A percentile compares a stretch with the other conserved stretches of the same genome.
phyloP scores from a whole-genome alignment of 1,140 invertebrate species.

The Drosophila aff. region DNA sequence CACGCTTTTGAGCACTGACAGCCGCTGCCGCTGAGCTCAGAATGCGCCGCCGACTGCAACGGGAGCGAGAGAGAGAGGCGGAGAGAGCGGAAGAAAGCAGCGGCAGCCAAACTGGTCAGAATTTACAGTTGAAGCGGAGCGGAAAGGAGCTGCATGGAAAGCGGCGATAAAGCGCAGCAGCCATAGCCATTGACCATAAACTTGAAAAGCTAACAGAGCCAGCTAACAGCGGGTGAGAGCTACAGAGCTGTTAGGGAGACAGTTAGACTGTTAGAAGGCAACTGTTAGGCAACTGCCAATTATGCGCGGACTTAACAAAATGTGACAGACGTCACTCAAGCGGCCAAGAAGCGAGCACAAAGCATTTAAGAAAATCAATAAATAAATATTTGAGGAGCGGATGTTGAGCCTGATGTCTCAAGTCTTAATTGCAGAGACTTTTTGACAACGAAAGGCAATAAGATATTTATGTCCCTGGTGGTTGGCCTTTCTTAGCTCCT shows the following conservation, averaged over 20 bases:
- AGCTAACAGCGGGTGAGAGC: conserved; percentile 28
- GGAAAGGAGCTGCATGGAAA: conserved; percentile 27
- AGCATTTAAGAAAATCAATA: conserved; percentile 77
- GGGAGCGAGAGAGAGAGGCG: conserved; percentile 17
- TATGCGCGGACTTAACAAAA: conserved; percentile 58
- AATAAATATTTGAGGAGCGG: conserved; percentile 63
- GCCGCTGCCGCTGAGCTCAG: conserved; percentile 51
- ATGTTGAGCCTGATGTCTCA: conserved; percentile 43
- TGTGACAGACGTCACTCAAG: conserved; percentile 73
- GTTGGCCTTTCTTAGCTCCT: background rate
- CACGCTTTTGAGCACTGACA: conserved; percentile 63
- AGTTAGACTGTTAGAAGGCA: background rate
- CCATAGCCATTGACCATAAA: conserved; percentile 44
- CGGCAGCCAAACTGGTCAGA: conserved; percentile 31
- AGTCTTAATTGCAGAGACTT: conserved; percentile 43
- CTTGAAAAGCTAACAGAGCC: conserved; percentile 40
- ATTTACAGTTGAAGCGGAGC: conserved; percentile 18
- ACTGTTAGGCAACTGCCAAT: conserved; percentile 34
- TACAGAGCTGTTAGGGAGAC: conserved; percentile 9
- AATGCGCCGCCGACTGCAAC: conserved; percentile 59
- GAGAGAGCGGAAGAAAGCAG: conserved; percentile 11
- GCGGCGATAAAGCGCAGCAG: conserved; percentile 16
- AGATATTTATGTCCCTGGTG: conserved; percentile 59
- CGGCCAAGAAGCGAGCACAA: conserved; percentile 49
- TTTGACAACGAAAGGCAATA: conserved; percentile 47